Evolutionary conservation across 2,797 vertebrate genomes (phyloP).

Genomic region (Pseudomugil gertrudae): DNA sequence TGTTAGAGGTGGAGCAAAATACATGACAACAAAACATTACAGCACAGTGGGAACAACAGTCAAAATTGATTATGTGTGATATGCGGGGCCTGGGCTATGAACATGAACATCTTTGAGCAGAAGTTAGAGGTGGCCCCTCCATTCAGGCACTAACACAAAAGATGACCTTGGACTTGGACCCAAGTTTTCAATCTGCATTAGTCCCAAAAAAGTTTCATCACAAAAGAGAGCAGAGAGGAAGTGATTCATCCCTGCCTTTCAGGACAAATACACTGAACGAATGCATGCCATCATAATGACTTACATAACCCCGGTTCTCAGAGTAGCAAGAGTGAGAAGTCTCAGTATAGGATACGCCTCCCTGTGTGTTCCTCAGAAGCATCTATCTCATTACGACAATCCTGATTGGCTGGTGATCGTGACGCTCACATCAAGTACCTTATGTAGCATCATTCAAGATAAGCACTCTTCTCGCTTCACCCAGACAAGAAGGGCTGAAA

Average conservation of each 20-base stretch:
- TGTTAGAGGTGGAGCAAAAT: constrained; percentile 20
- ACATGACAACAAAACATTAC: constrained; percentile 34
- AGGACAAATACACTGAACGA: constrained; percentile 58
- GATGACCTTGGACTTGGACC: constrained; percentile 64
- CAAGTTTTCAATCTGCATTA: constrained; percentile 39
- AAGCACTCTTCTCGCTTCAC: too few species aligned
- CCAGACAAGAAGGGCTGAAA: too few species aligned
- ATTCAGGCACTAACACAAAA: constrained; percentile 61
- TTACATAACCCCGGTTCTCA: too few species aligned
- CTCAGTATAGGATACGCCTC: too few species aligned
- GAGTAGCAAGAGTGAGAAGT: too few species aligned
- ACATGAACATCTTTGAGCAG: constrained; percentile 47
- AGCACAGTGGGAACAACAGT: constrained; percentile 26
- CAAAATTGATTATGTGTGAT: constrained; percentile 32
- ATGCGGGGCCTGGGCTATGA: constrained; percentile 28
- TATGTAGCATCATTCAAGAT: too few species aligned
- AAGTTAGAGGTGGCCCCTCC: constrained; percentile 51
- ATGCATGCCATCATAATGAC: constrained; percentile 65
- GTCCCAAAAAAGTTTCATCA: constrained; percentile 50
- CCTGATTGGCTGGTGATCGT: too few species aligned
- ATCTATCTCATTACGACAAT: too few species aligned
- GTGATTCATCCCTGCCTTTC: constrained; percentile 68
- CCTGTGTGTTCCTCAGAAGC: too few species aligned
- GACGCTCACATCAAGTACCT: too few species aligned
- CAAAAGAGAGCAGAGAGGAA: constrained; percentile 65